phyloP scores from a whole-genome alignment of 2,113 vertebrate species.

The Suricata suricatta region DNA sequence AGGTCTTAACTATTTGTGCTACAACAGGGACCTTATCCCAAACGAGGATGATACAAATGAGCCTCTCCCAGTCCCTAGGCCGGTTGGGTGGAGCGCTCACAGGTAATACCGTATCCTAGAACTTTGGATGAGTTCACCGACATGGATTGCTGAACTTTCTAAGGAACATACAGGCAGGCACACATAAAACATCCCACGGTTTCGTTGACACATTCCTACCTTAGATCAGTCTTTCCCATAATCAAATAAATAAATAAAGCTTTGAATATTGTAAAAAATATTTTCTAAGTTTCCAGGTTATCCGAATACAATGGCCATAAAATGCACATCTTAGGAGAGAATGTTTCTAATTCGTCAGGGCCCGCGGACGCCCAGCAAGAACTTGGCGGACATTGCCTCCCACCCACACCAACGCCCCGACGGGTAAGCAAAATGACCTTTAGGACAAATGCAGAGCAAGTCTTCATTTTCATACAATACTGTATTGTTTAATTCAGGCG shows the following conservation, averaged over 20 bases:
- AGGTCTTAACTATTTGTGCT: background rate
- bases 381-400: background rate
- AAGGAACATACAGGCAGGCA: background rate
- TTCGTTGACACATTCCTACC: background rate
- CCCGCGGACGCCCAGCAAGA: background rate
- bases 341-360: background rate
- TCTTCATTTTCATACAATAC: slow-evolving; percentile 35
- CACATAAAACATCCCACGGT: background rate
- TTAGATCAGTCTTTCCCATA: background rate
- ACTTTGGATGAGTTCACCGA: background rate
- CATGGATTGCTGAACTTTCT: background rate
- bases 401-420: background rate
- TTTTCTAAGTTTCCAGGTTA: background rate
- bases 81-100: background rate
- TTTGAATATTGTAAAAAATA: background rate
- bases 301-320: background rate
- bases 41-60: background rate
- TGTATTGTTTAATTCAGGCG: slow-evolving; percentile 11
- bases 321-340: background rate
- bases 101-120: background rate
- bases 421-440: background rate
- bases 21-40: background rate
- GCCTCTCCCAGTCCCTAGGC: background rate
- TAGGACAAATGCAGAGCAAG: slow-evolving; percentile 26
- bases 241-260: slow-evolving; percentile 4